Evolutionary conservation across 2,113 vertebrate species (phyloP).

Genomic region (Lipotes vexillifer): DNA sequence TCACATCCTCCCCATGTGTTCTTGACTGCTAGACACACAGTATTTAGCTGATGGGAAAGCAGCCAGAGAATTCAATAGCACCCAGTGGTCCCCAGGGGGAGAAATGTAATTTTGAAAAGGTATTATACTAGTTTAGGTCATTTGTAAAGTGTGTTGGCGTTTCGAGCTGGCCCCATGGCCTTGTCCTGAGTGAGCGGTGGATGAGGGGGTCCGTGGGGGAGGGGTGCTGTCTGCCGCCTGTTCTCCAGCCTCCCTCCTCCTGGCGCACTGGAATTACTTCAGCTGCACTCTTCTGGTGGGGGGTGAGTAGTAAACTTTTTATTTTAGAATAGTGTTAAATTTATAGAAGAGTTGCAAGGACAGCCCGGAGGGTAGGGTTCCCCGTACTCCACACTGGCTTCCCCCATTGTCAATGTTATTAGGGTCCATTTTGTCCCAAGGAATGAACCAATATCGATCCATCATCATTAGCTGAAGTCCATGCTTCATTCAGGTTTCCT

Average conservation of each 20-base stretch:
- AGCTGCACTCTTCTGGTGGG: fast-evolving
- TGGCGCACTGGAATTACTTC: background rate
- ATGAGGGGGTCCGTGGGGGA: background rate
- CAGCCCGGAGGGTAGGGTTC: background rate
- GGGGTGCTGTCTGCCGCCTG: background rate
- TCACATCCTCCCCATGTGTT: fast-evolving
- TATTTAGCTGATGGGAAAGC: background rate
- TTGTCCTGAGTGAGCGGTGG: background rate
- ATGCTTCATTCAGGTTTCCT: background rate
- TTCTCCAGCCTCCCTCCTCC: background rate
- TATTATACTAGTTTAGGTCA: background rate
- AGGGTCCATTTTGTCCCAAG: background rate
- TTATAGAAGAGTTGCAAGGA: background rate
- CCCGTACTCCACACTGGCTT: fast-evolving
- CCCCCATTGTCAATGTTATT: fast-evolving
- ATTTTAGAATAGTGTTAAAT: background rate
- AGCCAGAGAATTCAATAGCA: background rate
- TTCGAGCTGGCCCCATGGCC: background rate
- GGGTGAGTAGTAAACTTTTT: background rate
- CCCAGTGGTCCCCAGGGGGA: background rate
- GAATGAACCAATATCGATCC: fast-evolving
- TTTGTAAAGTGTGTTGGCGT: background rate
- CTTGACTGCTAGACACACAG: background rate
- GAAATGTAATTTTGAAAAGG: background rate
- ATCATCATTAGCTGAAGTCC: background rate